Percentiles rank a stretch among this genome's conserved stretches.
Conservation (phyloP, 2,797 vertebrate species). For the Sebastes hopkinsi region DNA sequence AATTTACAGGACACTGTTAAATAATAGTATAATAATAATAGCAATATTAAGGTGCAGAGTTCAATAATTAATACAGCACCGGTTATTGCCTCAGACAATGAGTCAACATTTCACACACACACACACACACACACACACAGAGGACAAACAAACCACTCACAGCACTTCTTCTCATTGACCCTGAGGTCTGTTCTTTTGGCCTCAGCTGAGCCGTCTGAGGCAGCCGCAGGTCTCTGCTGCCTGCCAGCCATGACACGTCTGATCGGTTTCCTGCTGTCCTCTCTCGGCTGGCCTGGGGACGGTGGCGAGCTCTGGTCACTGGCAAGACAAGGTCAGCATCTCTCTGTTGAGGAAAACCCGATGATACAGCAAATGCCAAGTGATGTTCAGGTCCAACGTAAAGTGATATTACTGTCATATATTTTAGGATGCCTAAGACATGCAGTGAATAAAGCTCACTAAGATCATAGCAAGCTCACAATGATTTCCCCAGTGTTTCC, state of each 20-base stretch:
- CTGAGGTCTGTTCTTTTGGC: slow-evolving; percentile 58
- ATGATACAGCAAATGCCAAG: background rate
- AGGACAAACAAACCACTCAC: slow-evolving; percentile 63
- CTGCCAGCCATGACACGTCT: slow-evolving; percentile 57
- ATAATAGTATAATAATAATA: background rate
- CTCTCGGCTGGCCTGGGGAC: background rate
- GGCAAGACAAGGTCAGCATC: slow-evolving; percentile 35
- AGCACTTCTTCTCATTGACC: slow-evolving; percentile 78
- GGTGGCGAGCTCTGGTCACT: slow-evolving; percentile 12
- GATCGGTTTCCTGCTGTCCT: slow-evolving; percentile 12
- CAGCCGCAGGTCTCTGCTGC: slow-evolving; percentile 37
- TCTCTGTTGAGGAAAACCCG: slow-evolving; percentile 15
- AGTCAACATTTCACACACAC: background rate
- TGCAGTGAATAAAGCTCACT: background rate
- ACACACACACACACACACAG: background rate
- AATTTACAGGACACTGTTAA: background rate
- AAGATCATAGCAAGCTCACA: too few species aligned
- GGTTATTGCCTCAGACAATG: background rate
- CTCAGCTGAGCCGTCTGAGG: slow-evolving; percentile 40
- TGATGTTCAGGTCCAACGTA: background rate
- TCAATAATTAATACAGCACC: background rate
- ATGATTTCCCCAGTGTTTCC: background rate
- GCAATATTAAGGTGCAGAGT: background rate
- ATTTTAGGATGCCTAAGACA: background rate
- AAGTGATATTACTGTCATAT: background rate